These are phyloP conservation scores for Sebastes hopkinsi DNA, from an alignment of 2,797 vertebrate genomes.

Conservation along the genomic window DNA sequence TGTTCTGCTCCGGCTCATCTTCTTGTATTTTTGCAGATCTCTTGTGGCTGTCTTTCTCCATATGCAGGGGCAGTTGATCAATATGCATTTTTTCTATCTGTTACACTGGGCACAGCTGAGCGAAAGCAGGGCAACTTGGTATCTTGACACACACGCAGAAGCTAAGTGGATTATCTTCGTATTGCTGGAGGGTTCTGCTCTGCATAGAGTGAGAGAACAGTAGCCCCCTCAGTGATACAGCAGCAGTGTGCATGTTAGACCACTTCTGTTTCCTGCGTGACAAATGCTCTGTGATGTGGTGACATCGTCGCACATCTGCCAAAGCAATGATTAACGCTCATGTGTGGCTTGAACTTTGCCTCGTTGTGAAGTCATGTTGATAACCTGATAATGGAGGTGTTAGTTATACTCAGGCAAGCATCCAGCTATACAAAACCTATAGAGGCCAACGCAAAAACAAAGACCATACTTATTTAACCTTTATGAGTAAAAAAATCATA, in stretches of 20 bases:
- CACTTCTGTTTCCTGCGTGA: not conserved
- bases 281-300: not conserved
- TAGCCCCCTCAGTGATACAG: conserved; percentile 1
- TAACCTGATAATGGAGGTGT: conserved; percentile 15
- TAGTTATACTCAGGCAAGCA: conserved; percentile 12
- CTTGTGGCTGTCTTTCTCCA: not conserved
- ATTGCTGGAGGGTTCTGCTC: conserved; percentile 58
- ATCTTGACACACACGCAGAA: conserved; percentile 58
- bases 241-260: not conserved
- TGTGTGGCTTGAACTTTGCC: not conserved
- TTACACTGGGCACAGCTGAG: conserved; percentile 26
- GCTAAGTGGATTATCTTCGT: conserved; percentile 74
- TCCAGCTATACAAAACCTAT: not conserved
- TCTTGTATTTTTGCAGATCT: conserved; percentile 10
- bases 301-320: conserved; percentile 15
- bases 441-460: conserved; percentile 15
- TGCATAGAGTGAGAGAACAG: conserved; percentile 25
- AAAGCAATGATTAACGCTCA: not conserved
- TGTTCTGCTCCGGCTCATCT: conserved; percentile 1
- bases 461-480: conserved; percentile 11
- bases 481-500: too few species aligned
- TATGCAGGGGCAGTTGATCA: conserved; percentile 29
- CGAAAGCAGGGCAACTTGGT: conserved; percentile 44
- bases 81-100: conserved; percentile 40
- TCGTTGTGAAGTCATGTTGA: not conserved